phyloP scores from a whole-genome alignment of 2,797 vertebrate species.

The Channallabes apus region DNA sequence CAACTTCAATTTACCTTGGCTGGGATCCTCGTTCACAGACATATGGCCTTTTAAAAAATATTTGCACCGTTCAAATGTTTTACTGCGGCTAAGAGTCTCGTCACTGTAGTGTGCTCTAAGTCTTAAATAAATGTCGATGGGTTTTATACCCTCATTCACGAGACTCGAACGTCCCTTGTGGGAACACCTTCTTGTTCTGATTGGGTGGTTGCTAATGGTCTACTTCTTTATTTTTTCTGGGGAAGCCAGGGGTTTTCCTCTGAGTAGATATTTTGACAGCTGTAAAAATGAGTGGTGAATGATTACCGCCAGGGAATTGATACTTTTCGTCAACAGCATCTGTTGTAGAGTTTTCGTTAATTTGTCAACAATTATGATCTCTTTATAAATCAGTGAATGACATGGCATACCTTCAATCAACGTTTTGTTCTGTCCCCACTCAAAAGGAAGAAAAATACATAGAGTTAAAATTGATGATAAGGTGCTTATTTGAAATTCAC shows the following conservation, averaged over 20 bases:
- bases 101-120: no score
- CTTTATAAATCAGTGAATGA: not conserved
- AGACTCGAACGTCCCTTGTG: no score
- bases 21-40: no score
- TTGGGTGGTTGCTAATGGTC: not conserved
- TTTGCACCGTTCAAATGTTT: no score
- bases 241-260: slow-evolving; percentile 24
- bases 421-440: not conserved
- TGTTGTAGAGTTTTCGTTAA: not conserved
- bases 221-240: not conserved
- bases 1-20: no score
- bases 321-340: not conserved
- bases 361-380: not conserved
- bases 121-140: no score
- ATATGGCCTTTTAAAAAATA: no score
- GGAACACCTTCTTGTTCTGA: not conserved
- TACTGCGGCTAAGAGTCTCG: no score
- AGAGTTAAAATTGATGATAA: not conserved
- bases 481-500: not conserved
- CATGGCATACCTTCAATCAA: not conserved
- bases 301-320: not conserved
- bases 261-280: not conserved
- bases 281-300: not conserved
- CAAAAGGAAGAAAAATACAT: no score
- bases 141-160: no score